Conservation (phyloP, 2,113 vertebrate species). For the Benitochromis conjunctus region DNA sequence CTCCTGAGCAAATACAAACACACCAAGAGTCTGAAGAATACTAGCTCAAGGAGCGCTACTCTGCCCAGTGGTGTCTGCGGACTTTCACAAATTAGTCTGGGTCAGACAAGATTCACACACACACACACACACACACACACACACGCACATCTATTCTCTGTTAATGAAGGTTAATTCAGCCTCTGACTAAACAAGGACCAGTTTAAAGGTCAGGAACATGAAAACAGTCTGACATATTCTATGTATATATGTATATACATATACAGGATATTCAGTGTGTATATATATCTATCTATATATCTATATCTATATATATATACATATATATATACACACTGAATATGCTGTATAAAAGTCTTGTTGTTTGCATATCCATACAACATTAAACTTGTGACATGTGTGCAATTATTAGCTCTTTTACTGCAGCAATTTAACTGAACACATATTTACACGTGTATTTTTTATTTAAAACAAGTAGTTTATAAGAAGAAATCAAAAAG, state of each 20-base stretch:
- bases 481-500: neutral
- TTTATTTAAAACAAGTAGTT: neutral
- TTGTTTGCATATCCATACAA: neutral
- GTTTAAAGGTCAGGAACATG: slow-evolving; percentile 53
- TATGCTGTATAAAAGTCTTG: neutral
- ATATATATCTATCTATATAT: no score
- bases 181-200: slow-evolving; percentile 26
- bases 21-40: slow-evolving; percentile 47
- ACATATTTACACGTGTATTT: neutral
- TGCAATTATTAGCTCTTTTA: neutral
- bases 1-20: slow-evolving; percentile 42
- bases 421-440: neutral
- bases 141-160: neutral
- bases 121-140: neutral
- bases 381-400: neutral
- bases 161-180: slow-evolving; percentile 50
- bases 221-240: neutral
- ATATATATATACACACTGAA: accelerated
- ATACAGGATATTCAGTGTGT: neutral
- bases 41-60: slow-evolving; percentile 42
- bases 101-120: slow-evolving; percentile 7
- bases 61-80: slow-evolving; percentile 43
- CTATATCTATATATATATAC: no score
- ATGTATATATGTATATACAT: neutral
- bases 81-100: slow-evolving; percentile 49